Evolutionary conservation across 2,888 invertebrate genomes (phyloP), one percentile per base, ranked within the genome.

Genomic region (Panopea generosa): DNA sequence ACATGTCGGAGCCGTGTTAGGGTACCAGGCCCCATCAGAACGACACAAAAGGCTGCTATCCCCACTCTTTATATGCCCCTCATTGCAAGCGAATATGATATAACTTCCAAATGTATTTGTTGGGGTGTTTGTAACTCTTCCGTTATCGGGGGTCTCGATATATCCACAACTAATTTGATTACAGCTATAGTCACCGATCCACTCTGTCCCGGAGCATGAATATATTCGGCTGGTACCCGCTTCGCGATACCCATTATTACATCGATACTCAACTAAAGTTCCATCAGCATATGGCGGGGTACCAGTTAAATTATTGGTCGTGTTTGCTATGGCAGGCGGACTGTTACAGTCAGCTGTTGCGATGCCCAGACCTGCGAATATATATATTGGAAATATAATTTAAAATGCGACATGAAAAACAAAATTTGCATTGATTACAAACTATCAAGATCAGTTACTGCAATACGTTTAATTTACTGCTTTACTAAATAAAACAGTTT

Each of bases 31-130:
- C 11, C 75, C 69, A 56, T 75, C 61, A 2, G 11, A 7, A 4
- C 69, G 18, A 61, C 75, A 75, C 6, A 53, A 6, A 6, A 69
- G 14, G 9, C 9, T n/a, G 22, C 29, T n/a, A 4, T 4, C 1
- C 14, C 75, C 75, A 2, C 22, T 14, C 11, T 69, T 22, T 18
- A 33, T 27, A 24, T 61, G 61, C 18, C 75, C 75, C 26, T 57
- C 49, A 22, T 70, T 43, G 55, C 75, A 75, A 24, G 43, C 43
- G 55, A 75, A 75, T 3, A 18, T 20, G 6, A 66, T 20, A 20
- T 2, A 18, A 11, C 69, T 43, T 3, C 60, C 66, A 16, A 61
- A 55, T 47, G 20, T 38, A 56, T 61, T 49, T 1, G 27, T 50
- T 9, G 75, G 65, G 1, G 45, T 43, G 11, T 56, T 60, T n/a